Base-by-base conservation (phyloP, 2,888 invertebrate species). In the Spicauda simplicius region DNA sequence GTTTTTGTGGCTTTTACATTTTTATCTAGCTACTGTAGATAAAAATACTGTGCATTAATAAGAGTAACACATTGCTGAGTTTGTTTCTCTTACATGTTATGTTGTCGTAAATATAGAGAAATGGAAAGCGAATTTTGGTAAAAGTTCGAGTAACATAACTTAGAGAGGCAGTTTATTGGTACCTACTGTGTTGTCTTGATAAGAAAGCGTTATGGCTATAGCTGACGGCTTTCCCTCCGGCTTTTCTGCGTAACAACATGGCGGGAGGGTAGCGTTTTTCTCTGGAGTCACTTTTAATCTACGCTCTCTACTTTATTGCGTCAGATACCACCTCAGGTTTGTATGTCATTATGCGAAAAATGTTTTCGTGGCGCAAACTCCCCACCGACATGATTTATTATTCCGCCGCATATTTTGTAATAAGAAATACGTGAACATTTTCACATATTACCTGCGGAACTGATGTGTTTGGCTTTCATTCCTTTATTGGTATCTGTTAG, bases 171-270 rank as follows among this genome's bases (percentile, higher is more conserved):
- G 68, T 70, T 57, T 67, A 65, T 65, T 78, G 74, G 79, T 78
- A 79, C 81, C 73, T 73, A 74, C 81, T 86, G 84, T 79, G 80
- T 81, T 82, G 81, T 82, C 81, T 83, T 82, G 88, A 88, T 88
- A 89, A 25, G 88, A 80, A 83, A 86, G 85, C 79, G 25, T 25
- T 25, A 25, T 25, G 83, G 80, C 79, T 77, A 80, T 80, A 25
- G 25, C 25, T 25, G 84, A 85, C 83, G 82, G 80, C 77, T 76
- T 77, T 85, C 85, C 81, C 82, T 71, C 77, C 83, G 80, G 84
- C 74, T 73, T 77, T 80, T 78, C 76, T 82, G 81, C 79, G 82
- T 83, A 84, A 81, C 82, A 80, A 79, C 80, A 79, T 81, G 74
- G 73, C 69, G 74, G 76, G 78, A 77, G 74, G 78, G 72, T 72